phyloP scores from a whole-genome alignment of 2,888 invertebrate genomes.

The Hypsopygia costalis region DNA sequence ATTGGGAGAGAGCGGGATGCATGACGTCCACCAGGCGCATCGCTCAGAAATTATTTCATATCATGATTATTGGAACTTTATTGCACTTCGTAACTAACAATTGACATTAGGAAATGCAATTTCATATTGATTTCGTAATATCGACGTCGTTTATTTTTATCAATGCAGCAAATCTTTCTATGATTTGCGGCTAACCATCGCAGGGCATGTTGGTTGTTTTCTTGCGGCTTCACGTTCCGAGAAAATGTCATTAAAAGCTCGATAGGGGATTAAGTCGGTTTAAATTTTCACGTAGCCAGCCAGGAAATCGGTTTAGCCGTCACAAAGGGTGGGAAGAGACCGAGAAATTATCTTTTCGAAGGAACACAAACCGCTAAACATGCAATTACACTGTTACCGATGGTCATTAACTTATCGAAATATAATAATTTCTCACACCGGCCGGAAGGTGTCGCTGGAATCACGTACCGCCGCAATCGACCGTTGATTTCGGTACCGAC shows the following conservation, averaged over 20 bases:
- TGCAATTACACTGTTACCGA: constrained; percentile 75
- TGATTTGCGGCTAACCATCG: constrained; percentile 77
- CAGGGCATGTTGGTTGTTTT: constrained; percentile 63
- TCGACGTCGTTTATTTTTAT: constrained; percentile 74
- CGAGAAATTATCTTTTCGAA: constrained; percentile 74
- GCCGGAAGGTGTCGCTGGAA: constrained; percentile 70
- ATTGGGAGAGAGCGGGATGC: constrained; percentile 36
- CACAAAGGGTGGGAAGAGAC: constrained; percentile 75
- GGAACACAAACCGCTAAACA: constrained; percentile 73
- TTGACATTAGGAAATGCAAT: constrained; percentile 81
- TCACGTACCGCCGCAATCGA: constrained; percentile 64
- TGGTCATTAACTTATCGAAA: constrained; percentile 76
- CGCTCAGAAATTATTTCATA: constrained; percentile 76
- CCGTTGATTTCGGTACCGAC: constrained; percentile 50
- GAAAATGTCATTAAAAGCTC: constrained; percentile 77
- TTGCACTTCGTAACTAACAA: constrained; percentile 81
- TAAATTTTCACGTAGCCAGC: constrained; percentile 74
- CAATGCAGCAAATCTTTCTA: constrained; percentile 77
- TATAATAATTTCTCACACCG: constrained; percentile 72
- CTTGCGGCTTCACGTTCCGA: constrained; percentile 62
- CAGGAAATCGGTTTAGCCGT: constrained; percentile 73
- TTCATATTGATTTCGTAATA: constrained; percentile 80
- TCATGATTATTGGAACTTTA: constrained; percentile 81
- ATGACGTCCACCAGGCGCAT: constrained; percentile 52
- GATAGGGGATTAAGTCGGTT: constrained; percentile 72